These are phyloP conservation scores for Brachypalpus laphriformis DNA, from an alignment of 2,888 invertebrate species.

Conservation along the genomic window DNA sequence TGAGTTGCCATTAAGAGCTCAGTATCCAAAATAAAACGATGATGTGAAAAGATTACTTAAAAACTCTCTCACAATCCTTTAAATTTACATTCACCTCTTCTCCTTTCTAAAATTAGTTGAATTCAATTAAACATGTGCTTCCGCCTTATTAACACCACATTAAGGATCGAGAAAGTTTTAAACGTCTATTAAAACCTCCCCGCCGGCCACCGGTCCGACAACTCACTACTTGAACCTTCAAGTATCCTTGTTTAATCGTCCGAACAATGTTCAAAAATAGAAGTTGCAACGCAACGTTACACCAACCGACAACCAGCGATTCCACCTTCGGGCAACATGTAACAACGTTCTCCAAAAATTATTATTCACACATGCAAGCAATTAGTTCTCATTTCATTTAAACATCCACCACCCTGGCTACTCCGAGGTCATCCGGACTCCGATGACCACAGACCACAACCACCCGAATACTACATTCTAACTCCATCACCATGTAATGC, in stretches of 20 bases:
- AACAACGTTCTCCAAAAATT: constrained; percentile 67
- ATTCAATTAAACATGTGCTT: constrained; percentile 61
- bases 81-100: neutral
- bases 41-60: no score
- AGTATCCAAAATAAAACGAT: no score
- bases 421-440: constrained; percentile 53
- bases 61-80: neutral
- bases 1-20: no score
- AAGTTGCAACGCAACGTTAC: constrained; percentile 46
- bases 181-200: constrained; percentile 62
- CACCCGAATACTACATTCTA: constrained; percentile 11
- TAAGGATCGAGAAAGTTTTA: constrained; percentile 61
- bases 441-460: constrained; percentile 60
- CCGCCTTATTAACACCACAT: constrained; percentile 72
- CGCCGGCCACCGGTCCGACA: neutral
- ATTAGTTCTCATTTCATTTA: constrained; percentile 68
- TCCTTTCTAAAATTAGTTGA: neutral
- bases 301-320: constrained; percentile 36
- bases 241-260: constrained; percentile 17
- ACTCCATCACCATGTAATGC: constrained; percentile 3
- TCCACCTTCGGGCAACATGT: constrained; percentile 67
- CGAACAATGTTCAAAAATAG: constrained; percentile 35
- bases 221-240: constrained; percentile 34
- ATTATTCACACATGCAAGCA: constrained; percentile 74
- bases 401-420: constrained; percentile 9